Conservation (phyloP, 2,113 vertebrate species). For the Anarrhichthys ocellatus region DNA sequence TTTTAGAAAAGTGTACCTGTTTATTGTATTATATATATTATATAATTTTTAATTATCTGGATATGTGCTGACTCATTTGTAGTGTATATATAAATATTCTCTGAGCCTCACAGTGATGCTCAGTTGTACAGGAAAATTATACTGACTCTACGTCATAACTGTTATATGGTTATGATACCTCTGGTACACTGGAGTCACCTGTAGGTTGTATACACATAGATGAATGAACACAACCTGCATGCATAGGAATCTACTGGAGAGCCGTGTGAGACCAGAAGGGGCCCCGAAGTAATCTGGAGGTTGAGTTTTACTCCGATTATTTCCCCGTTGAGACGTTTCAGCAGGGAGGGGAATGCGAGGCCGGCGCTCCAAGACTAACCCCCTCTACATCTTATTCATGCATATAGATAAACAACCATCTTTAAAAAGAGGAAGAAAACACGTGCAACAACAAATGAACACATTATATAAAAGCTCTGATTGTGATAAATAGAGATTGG, state of each 20-base stretch:
- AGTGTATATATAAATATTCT: neutral
- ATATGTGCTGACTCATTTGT: neutral
- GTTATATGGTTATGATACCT: slow-evolving; percentile 35
- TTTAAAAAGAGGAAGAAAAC: slow-evolving; percentile 4
- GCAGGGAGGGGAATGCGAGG: slow-evolving; percentile 20
- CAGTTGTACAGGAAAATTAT: neutral
- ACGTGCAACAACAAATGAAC: neutral
- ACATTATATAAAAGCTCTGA: neutral
- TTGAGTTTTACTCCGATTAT: slow-evolving; percentile 54
- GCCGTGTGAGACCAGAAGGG: slow-evolving; percentile 28
- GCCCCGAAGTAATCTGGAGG: slow-evolving; percentile 55
- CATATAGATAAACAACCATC: slow-evolving; percentile 17
- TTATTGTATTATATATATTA: neutral
- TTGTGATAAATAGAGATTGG: slow-evolving; percentile 4
- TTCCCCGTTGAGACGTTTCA: slow-evolving; percentile 37
- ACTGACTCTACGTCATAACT: neutral
- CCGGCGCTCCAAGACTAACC: neutral
- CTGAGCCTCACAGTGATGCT: slow-evolving; percentile 1
- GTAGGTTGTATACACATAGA: slow-evolving; percentile 9
- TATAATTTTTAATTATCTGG: neutral
- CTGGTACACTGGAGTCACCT: slow-evolving; percentile 10
- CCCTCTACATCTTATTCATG: slow-evolving; percentile 18
- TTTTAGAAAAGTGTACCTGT: neutral
- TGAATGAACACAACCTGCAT: slow-evolving; percentile 32
- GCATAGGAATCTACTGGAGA: slow-evolving; percentile 28